Conservation (phyloP, 2,888 invertebrate species). For the Latrodectus hesperus region DNA sequence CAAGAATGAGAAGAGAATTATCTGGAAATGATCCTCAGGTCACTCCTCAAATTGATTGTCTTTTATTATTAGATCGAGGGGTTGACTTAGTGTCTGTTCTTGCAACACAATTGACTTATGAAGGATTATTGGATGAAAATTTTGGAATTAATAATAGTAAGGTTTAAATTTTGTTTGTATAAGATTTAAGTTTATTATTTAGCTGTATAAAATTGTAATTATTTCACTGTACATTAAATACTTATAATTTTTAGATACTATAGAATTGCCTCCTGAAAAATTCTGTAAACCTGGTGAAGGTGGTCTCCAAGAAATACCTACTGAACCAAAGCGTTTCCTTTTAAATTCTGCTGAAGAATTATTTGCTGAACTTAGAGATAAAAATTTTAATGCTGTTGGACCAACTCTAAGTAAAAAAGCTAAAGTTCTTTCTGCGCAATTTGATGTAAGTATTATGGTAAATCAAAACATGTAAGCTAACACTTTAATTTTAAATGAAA, state of each 20-base stretch:
- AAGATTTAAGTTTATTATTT: not conserved
- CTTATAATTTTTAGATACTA: slow-evolving; percentile 79
- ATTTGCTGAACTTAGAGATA: slow-evolving; percentile 91
- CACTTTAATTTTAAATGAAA: too few species aligned
- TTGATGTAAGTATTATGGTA: slow-evolving; percentile 76
- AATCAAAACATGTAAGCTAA: not conserved
- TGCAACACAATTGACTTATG: slow-evolving; percentile 96
- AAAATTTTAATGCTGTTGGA: slow-evolving; percentile 93
- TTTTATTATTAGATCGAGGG: slow-evolving; percentile 91
- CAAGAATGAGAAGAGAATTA: slow-evolving; percentile 74
- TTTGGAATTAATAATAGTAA: slow-evolving; percentile 77
- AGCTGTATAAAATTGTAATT: not conserved
- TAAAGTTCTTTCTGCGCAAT: slow-evolving; percentile 87
- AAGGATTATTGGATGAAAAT: slow-evolving; percentile 96
- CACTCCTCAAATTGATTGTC: slow-evolving; percentile 86
- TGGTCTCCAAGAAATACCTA: slow-evolving; percentile 76
- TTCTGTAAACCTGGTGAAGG: slow-evolving; percentile 78
- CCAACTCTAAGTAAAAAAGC: slow-evolving; percentile 89
- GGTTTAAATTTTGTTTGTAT: slow-evolving; percentile 1
- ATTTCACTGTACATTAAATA: not conserved
- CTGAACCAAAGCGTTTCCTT: slow-evolving; percentile 84
- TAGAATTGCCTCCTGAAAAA: slow-evolving; percentile 88
- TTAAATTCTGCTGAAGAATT: slow-evolving; percentile 92
- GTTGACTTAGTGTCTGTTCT: slow-evolving; percentile 94
- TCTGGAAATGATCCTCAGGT: slow-evolving; percentile 76